Base-by-base conservation (phyloP, 2,113 vertebrate species). In the Barbus barbus region DNA sequence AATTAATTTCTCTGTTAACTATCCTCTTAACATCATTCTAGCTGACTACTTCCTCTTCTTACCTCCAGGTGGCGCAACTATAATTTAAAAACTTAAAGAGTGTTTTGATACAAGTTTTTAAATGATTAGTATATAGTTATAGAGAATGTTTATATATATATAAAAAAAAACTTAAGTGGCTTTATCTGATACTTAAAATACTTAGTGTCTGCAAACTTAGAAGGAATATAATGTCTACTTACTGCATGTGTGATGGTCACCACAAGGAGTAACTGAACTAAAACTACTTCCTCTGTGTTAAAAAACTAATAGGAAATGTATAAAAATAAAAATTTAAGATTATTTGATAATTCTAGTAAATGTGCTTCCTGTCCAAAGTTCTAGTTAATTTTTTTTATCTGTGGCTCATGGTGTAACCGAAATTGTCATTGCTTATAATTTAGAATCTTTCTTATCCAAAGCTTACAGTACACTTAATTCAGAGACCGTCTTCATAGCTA, bases 31-130 rank as follows among this genome's bases (percentile, higher is more conserved):
- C 16, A 1, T 8, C 31, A 33, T 77, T 84, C 71, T 56, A 22
- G 2, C 9, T 41, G 9, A 41, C 73, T 84, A 53, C 82, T 89
- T 28, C 16, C 44, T 33, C 36, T 58, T 83, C 63, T 61, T 33
- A 51, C 90, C 90, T 87, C 89, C 81, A n/a, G n/a, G n/a, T n/a
- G n/a, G n/a, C n/a, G n/a, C n/a, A 84, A 77, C 33, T 8, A 22
- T 20, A 36, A 56, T 36, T 41, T 71, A 71, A n/a, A 71, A 31
- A n/a, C n/a, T n/a, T n/a, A n/a, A n/a, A n/a, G n/a, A n/a, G n/a
- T n/a, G n/a, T n/a, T n/a, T n/a, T n/a, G n/a, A 8, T 41, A 11
- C 9, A 41, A 2, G 7, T 9, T 41, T 26, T 28, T 26, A 58
- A 69, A 46, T 2, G 18, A 69, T 18, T 44, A 38, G 20, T 78